Conservation (phyloP, 2,113 vertebrate species). For the Oreochromis tanganicae region DNA sequence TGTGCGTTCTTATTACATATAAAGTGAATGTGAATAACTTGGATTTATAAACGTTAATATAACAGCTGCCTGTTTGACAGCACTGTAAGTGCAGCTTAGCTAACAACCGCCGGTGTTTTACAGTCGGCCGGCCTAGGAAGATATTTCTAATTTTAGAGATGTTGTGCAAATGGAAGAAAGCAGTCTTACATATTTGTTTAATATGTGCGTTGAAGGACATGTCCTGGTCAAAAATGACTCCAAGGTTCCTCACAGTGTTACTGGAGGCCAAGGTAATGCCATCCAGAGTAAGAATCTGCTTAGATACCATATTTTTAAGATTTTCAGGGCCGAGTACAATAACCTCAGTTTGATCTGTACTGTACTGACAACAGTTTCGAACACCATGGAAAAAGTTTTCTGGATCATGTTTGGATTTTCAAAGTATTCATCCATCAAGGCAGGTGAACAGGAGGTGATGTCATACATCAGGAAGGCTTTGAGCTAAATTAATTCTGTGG, state of each 20-base stretch:
- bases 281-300: rapidly evolving
- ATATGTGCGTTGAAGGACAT: background rate
- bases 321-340: background rate
- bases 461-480: background rate
- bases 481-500: background rate
- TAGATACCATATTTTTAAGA: rapidly evolving
- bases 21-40: background rate
- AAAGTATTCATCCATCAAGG: background rate
- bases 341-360: background rate
- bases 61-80: background rate
- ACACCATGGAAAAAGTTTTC: background rate
- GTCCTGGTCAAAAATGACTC: rapidly evolving
- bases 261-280: background rate
- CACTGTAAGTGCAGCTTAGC: background rate
- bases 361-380: background rate
- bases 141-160: rapidly evolving
- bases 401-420: background rate
- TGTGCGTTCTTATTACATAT: background rate
- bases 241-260: background rate
- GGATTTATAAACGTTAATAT: background rate
- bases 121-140: rapidly evolving
- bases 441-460: background rate
- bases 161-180: rapidly evolving
- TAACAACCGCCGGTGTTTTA: background rate
- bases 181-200: background rate